These are phyloP conservation scores for Salminus brasiliensis DNA, from an alignment of 2,113 vertebrate genomes.

Conservation along the genomic window DNA sequence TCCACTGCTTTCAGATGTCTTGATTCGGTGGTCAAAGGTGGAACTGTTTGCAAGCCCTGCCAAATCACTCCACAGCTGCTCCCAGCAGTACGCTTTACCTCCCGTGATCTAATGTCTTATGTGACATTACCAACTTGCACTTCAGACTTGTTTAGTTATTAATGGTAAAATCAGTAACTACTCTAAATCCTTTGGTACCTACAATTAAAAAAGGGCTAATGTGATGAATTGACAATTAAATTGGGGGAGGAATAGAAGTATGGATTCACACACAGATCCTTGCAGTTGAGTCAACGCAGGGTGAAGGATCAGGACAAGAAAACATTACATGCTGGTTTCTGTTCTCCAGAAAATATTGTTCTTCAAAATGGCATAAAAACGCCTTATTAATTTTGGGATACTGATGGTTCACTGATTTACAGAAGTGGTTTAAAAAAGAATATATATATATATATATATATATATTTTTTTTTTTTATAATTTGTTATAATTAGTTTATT, in stretches of 20 bases:
- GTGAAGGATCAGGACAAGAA: conserved; percentile 21
- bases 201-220: background rate
- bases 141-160: background rate
- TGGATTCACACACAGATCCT: background rate
- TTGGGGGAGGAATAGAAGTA: too few relatives aligned
- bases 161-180: background rate
- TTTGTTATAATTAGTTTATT: too few relatives aligned
- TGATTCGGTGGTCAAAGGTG: background rate
- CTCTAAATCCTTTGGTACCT: background rate
- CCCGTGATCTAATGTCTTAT: conserved; percentile 11
- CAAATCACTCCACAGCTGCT: conserved; percentile 26
- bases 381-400: too few relatives aligned
- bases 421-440: background rate
- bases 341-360: too few relatives aligned
- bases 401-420: background rate
- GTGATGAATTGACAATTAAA: too few relatives aligned
- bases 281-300: background rate
- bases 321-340: conserved; percentile 1
- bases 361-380: too few relatives aligned
- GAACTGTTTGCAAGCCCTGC: background rate
- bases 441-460: too few relatives aligned
- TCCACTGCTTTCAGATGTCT: background rate
- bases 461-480: too few relatives aligned
- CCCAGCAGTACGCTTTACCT: conserved; percentile 4
- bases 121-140: background rate